These are phyloP conservation scores for Coboldia fuscipes DNA, from an alignment of 1,140 invertebrate species.

Conservation along the genomic window DNA sequence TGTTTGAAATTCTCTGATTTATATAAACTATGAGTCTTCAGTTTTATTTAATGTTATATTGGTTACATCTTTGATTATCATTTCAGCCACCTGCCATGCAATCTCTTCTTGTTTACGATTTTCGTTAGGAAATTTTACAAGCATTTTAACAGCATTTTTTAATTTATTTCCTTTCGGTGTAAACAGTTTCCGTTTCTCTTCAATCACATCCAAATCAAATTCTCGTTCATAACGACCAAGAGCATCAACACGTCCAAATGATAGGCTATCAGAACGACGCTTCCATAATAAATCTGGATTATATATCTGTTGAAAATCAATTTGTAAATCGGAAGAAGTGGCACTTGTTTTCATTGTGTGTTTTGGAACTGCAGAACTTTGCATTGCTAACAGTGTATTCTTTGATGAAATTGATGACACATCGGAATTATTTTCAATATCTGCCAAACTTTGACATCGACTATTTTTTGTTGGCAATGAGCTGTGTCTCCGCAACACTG, in stretches of 20 bases:
- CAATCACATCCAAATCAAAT: conserved; percentile 57
- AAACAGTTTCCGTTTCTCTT: conserved; percentile 9
- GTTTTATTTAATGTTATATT: conserved; percentile 48
- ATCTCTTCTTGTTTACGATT: conserved; percentile 81
- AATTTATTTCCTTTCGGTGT: conserved; percentile 14
- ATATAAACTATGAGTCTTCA: no score
- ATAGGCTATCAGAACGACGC: conserved; percentile 44
- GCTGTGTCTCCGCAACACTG: conserved; percentile 35
- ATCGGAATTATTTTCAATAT: conserved; percentile 3
- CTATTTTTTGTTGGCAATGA: no score
- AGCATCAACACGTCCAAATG: conserved; percentile 63
- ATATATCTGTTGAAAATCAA: conserved; percentile 56
- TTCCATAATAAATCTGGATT: conserved; percentile 73
- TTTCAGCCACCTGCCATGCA: conserved; percentile 84
- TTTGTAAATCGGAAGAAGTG: conserved; percentile 39
- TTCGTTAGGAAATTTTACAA: conserved; percentile 58
- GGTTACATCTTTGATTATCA: conserved; percentile 84
- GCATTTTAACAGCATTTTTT: conserved; percentile 47
- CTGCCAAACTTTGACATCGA: conserved; percentile 2
- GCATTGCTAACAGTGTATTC: conserved; percentile 48
- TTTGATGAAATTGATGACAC: conserved; percentile 22
- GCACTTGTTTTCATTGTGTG: conserved; percentile 28
- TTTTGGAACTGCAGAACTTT: conserved; percentile 24
- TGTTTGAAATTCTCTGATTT: no score
- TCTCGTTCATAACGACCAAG: conserved; percentile 74